Evolutionary conservation across 1,140 invertebrate species (phyloP).

Genomic region (Whitmania pigra): DNA sequence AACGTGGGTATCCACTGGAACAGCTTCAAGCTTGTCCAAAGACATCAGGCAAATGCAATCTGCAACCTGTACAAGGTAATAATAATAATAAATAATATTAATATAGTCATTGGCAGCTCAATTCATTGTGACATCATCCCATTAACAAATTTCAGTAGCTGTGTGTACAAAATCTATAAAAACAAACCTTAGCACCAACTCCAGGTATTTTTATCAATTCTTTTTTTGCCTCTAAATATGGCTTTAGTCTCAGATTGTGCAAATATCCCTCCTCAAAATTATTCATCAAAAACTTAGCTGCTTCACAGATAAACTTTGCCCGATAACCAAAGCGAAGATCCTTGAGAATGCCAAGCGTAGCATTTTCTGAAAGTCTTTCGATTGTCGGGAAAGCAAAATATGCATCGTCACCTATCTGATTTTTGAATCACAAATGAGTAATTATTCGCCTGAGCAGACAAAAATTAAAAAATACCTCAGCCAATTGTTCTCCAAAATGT

Average conservation of each 20-base stretch:
- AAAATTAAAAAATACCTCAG: slow-evolving; percentile 37
- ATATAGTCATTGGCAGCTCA: neutral
- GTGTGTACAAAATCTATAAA: too few relatives aligned
- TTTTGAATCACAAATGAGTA: neutral
- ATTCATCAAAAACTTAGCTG: slow-evolving; percentile 54
- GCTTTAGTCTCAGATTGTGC: slow-evolving; percentile 50
- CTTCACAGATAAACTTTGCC: slow-evolving; percentile 60
- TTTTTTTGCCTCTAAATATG: slow-evolving; percentile 56
- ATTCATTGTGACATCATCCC: slow-evolving; percentile 19
- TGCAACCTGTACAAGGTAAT: slow-evolving; percentile 56
- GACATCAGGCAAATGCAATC: slow-evolving; percentile 97
- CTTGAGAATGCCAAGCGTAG: slow-evolving; percentile 56
- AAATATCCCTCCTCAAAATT: slow-evolving; percentile 62
- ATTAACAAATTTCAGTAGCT: too few relatives aligned
- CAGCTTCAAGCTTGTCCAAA: slow-evolving; percentile 67
- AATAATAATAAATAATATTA: neutral
- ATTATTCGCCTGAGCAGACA: neutral
- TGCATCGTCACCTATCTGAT: neutral
- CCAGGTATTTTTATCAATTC: slow-evolving; percentile 66
- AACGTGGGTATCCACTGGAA: slow-evolving; percentile 93
- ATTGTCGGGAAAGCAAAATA: slow-evolving; percentile 1
- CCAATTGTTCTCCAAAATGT: slow-evolving; percentile 66
- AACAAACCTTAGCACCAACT: slow-evolving; percentile 68
- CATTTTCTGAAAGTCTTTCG: slow-evolving; percentile 3
- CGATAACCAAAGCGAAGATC: slow-evolving; percentile 72